Percentiles rank a stretch among this genome's conserved stretches.
Conservation (phyloP, 2,113 vertebrate genomes). For the Nanger granti region DNA sequence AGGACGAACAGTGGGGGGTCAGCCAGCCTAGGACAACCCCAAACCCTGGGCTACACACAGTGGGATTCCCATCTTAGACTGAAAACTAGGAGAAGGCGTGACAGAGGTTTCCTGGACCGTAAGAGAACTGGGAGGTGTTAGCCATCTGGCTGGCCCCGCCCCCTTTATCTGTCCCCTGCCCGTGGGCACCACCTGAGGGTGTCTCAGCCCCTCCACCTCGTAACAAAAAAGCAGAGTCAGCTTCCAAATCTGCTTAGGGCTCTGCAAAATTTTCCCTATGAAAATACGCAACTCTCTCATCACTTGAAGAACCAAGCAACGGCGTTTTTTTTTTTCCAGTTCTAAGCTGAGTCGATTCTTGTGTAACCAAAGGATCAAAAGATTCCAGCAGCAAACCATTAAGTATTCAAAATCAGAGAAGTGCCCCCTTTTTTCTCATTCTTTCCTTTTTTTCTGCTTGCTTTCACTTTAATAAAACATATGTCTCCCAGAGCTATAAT, state of each 20-base stretch:
- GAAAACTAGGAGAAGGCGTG: accelerated
- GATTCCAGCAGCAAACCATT: neutral
- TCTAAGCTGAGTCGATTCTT: neutral
- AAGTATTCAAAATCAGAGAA: neutral
- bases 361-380: neutral
- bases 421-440: accelerated
- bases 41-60: neutral
- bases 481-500: neutral
- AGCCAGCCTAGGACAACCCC: neutral
- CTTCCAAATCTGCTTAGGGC: neutral
- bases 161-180: neutral
- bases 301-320: neutral
- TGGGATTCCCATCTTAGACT: neutral
- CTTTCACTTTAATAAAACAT: neutral
- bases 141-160: neutral
- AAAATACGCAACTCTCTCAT: neutral
- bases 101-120: neutral
- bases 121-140: neutral
- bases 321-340: accelerated
- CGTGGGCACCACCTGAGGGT: neutral
- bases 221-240: neutral
- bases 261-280: neutral
- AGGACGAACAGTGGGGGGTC: neutral
- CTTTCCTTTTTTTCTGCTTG: neutral
- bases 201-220: neutral